Percentiles rank a stretch among this genome's conserved stretches.
These are phyloP conservation scores for Leucophenga varia DNA, from an alignment of 1,140 invertebrate genomes.

Conservation along the genomic window DNA sequence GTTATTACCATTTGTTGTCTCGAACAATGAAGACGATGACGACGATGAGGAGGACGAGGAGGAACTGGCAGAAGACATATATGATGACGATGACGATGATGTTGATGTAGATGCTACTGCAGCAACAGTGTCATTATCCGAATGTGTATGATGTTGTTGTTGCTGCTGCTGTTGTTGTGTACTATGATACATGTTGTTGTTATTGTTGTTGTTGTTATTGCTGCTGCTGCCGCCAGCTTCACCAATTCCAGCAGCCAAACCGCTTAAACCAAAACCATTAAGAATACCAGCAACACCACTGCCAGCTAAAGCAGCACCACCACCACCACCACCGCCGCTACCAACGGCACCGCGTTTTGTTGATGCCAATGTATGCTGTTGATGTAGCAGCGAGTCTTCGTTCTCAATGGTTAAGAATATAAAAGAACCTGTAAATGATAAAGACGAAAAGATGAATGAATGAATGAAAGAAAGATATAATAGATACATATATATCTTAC, in stretches of 20 bases:
- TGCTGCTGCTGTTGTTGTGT: constrained; percentile 34
- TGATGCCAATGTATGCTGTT: constrained; percentile 66
- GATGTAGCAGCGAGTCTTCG: constrained; percentile 67
- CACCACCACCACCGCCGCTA: constrained; percentile 33
- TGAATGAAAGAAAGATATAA: no score
- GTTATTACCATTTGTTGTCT: constrained; percentile 35
- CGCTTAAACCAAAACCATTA: no score
- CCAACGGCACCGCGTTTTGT: constrained; percentile 59
- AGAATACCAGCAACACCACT: no score
- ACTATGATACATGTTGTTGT: constrained; percentile 15
- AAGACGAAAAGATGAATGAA: no score
- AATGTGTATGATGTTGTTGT: constrained; percentile 36
- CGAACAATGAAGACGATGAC: neutral
- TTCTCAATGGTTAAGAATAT: constrained; percentile 90
- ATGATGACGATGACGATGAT: constrained; percentile 26
- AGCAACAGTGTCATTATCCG: constrained; percentile 39
- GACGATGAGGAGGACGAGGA: constrained; percentile 4
- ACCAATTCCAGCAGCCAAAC: neutral
- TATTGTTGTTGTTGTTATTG: constrained; percentile 9
- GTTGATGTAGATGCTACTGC: constrained; percentile 31
- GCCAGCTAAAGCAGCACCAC: no score
- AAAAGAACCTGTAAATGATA: constrained; percentile 69
- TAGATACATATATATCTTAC: no score
- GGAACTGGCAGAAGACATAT: constrained; percentile 26
- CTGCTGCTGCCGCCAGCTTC: constrained; percentile 3